These are phyloP conservation scores for Anoplopoma fimbria DNA, from an alignment of 2,113 vertebrate species.

Conservation along the genomic window DNA sequence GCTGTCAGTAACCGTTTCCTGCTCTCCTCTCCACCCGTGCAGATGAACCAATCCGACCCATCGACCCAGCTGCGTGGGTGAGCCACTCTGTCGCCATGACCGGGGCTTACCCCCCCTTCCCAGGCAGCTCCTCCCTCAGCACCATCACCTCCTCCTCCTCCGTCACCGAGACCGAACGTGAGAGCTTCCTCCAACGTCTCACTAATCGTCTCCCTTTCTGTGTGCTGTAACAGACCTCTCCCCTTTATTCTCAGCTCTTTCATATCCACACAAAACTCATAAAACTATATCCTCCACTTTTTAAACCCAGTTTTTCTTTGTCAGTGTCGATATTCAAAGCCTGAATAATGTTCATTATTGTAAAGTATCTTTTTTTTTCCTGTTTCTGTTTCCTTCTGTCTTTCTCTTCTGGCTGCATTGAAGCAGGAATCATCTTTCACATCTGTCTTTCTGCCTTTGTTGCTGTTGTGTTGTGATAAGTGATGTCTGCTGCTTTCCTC, in stretches of 20 bases:
- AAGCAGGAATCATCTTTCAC: conserved; percentile 47
- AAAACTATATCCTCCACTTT: background rate
- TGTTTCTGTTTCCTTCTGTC: background rate
- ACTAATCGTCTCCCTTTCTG: background rate
- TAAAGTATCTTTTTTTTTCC: conserved; percentile 36
- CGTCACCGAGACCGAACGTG: conserved; percentile 87
- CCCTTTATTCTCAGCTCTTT: conserved; percentile 13
- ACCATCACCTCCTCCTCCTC: conserved; percentile 90
- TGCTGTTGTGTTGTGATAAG: conserved; percentile 33
- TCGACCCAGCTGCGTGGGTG: conserved; percentile 91
- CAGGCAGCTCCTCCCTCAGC: conserved; percentile 90
- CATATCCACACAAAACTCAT: background rate
- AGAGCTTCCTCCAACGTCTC: conserved; percentile 32
- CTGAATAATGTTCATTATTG: conserved; percentile 15
- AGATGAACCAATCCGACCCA: conserved; percentile 93
- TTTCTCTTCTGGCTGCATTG: conserved; percentile 18
- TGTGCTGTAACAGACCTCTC: conserved; percentile 6
- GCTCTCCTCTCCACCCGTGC: background rate
- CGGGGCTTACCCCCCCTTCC: conserved; percentile 87
- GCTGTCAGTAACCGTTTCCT: background rate
- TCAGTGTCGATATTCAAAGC: background rate
- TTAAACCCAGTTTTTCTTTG: conserved; percentile 6
- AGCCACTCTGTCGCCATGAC: conserved; percentile 91
- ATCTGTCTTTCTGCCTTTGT: conserved; percentile 56
- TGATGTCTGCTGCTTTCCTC: conserved; percentile 34